Evolutionary conservation across 2,113 vertebrate species (phyloP), one percentile per base, ranked within the genome.

Genomic region (Hippocampus zosterae): DNA sequence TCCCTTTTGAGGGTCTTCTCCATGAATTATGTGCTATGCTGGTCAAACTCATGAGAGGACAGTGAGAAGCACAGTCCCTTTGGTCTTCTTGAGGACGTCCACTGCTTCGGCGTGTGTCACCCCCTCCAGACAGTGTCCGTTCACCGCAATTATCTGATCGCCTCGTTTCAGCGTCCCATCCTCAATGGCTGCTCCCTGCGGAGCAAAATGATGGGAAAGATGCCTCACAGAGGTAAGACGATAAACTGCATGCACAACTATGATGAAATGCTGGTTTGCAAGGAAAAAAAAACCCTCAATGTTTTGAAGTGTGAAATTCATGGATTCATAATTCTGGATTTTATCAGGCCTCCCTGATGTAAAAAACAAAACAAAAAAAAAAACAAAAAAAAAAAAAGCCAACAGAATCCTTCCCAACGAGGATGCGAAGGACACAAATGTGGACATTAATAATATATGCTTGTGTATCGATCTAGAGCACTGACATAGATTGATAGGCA

Each of bases 71-170:
- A 98, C 93, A 0, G 91, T 89, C 80, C 94, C 95, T 78, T 94
- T 96, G 57, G 94, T 96, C 77, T 90, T 92, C 87, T 97, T 98
- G 41, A 98, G 91, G 81, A 95, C 90, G 76, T 94, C 92, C 67
- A 96, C 94, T 0, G 95, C 95, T 83, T 97, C 94, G 56, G 94
- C 91, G 0, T 96, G 95, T 61, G 93, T 95, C n/a, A 94, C 92
- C 0, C 95, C 95, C 85, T 96, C 94, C 76, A 99, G 92, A 73
- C 93, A 94, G 79, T 93, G 94, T 48, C 95, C 95, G 2, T 97
- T 98, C 81, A 96, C 96, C 55, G 94, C 94, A 59, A 97, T 92
- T 75, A 98, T 95, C 84, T 96, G 95, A 88, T 98, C 96, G 0
- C 96, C 95, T 0, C 92, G 89, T 78, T 94, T 94, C 59, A 98